Percentiles rank a stretch among this genome's conserved stretches.
Conservation (phyloP, 2,888 invertebrate genomes). For the Geophilus truncorum region DNA sequence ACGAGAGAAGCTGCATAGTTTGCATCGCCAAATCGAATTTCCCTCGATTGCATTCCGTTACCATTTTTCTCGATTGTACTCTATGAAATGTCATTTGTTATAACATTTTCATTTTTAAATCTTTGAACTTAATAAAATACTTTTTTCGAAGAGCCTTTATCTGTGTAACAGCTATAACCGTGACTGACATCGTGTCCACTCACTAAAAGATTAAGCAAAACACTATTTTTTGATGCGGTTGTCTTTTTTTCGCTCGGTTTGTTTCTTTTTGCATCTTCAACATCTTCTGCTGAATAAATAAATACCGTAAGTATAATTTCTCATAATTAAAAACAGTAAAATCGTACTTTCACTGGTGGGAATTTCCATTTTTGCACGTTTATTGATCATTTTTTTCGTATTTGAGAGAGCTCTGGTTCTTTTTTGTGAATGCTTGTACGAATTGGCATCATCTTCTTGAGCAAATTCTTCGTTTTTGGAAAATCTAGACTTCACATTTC, state of each 20-base stretch:
- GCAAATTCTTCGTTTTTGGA: background rate
- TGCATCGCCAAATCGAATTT: background rate
- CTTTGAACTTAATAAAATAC: background rate
- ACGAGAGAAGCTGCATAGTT: conserved; percentile 13
- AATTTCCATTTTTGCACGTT: conserved; percentile 3
- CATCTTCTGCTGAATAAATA: background rate
- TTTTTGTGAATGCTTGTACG: background rate
- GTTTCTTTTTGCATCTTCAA: background rate
- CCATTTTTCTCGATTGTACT: background rate
- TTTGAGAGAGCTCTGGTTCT: background rate
- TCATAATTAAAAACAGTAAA: background rate
- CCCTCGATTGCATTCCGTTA: background rate
- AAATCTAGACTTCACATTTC: background rate
- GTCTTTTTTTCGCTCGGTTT: background rate
- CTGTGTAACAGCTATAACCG: conserved; percentile 78
- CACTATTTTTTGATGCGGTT: conserved; percentile 55
- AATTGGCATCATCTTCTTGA: background rate
- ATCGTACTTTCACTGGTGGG: background rate
- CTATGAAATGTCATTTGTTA: background rate
- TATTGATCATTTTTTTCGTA: background rate
- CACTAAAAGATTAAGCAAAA: conserved; percentile 89
- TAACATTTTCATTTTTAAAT: background rate
- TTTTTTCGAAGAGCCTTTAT: conserved; percentile 1
- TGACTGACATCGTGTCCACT: conserved; percentile 92
- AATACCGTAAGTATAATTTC: background rate